These are phyloP conservation scores for Drosophila cognata DNA, from an alignment of 2,888 invertebrate species.

Conservation along the genomic window DNA sequence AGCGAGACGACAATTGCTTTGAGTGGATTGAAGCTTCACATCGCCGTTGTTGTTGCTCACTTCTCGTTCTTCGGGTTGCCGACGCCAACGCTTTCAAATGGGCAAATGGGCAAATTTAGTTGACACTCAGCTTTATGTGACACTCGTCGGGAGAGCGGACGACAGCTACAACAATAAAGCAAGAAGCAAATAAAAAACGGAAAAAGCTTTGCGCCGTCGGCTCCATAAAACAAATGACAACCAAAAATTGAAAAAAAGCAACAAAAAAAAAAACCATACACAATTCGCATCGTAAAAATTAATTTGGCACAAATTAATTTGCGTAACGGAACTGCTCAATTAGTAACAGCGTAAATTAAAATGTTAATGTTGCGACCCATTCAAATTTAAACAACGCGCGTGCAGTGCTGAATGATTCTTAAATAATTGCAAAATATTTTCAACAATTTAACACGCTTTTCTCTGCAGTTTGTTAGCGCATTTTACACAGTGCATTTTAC, in stretches of 20 bases:
- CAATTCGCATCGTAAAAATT: conserved; percentile 43
- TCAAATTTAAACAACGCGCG: conserved; percentile 44
- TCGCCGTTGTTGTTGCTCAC: conserved; percentile 12
- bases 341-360: conserved; percentile 42
- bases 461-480: conserved; percentile 13
- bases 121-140: conserved; percentile 79
- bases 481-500: conserved; percentile 4
- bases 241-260: conserved; percentile 14
- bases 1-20: conserved; percentile 47
- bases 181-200: conserved; percentile 7
- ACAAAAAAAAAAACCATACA: conserved; percentile 11
- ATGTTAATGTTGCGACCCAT: conserved; percentile 4
- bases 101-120: conserved; percentile 66
- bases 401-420: conserved; percentile 43
- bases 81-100: conserved; percentile 53
- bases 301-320: conserved; percentile 73
- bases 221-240: conserved; percentile 27
- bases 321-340: conserved; percentile 75
- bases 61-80: conserved; percentile 26
- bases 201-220: conserved; percentile 64
- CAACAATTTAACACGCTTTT: conserved; percentile 19
- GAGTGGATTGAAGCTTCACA: conserved; percentile 48
- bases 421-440: conserved; percentile 28
- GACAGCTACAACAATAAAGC: conserved; percentile 37
- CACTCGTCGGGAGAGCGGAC: conserved; percentile 76